Percentiles rank a stretch among this genome's conserved stretches.
Conservation (phyloP, 1,140 invertebrate genomes). For the Drosophila lacertosa region DNA sequence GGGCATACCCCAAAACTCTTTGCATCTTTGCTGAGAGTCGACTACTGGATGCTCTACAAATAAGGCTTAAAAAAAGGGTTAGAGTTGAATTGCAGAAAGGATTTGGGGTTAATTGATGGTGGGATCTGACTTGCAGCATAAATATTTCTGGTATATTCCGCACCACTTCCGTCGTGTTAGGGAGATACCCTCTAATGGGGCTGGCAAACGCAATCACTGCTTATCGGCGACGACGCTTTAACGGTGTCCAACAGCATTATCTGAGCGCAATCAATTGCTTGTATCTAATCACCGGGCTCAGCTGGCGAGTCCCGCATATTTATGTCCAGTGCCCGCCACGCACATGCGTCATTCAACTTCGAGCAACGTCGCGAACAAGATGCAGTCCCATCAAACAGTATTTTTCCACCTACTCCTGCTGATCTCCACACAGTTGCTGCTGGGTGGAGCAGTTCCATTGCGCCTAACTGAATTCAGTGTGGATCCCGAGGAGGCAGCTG, state of each 20-base stretch:
- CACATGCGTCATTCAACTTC: slow-evolving; percentile 37
- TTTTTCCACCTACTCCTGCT: slow-evolving; percentile 34
- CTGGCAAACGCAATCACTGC: neutral
- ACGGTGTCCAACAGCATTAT: slow-evolving; percentile 12
- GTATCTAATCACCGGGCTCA: slow-evolving; percentile 37
- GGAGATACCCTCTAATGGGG: neutral
- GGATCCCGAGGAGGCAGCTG: slow-evolving; percentile 65
- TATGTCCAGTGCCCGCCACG: slow-evolving; percentile 20
- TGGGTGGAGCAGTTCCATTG: neutral
- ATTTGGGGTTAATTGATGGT: too few relatives aligned
- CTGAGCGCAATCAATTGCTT: slow-evolving; percentile 33
- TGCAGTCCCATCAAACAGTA: slow-evolving; percentile 41
- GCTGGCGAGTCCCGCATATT: slow-evolving; percentile 16
- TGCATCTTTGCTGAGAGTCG: too few relatives aligned
- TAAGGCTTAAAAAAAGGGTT: too few relatives aligned
- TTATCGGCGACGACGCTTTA: neutral
- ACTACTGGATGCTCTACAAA: too few relatives aligned
- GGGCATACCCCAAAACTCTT: too few relatives aligned
- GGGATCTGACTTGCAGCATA: too few relatives aligned
- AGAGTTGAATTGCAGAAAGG: too few relatives aligned
- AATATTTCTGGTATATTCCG: too few relatives aligned
- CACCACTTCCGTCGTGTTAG: too few relatives aligned
- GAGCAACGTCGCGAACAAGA: slow-evolving; percentile 46
- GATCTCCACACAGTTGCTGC: slow-evolving; percentile 2
- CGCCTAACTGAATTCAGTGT: neutral